Evolutionary conservation across 2,888 invertebrate species (phyloP).

Genomic region (Priocnemis perturbator): DNA sequence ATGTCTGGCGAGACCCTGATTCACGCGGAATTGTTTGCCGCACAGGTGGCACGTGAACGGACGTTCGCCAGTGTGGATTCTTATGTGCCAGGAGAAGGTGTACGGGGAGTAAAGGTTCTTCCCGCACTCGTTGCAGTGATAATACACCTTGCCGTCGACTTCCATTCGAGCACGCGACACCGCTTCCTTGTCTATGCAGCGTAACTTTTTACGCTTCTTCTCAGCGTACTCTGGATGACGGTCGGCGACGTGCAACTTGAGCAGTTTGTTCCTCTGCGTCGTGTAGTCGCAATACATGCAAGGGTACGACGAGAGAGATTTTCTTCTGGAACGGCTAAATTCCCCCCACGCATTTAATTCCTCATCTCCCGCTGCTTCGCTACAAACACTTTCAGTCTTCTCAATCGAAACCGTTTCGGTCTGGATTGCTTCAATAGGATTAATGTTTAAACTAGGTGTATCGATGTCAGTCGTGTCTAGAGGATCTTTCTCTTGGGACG

Average conservation of each 20-base stretch:
- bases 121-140: conserved; percentile 79
- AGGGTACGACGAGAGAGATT: conserved; percentile 32
- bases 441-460: neutral
- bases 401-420: too few relatives aligned
- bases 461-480: neutral
- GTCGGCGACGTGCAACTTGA: conserved; percentile 50
- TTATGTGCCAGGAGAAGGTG: conserved; percentile 79
- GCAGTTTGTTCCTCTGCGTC: conserved; percentile 47
- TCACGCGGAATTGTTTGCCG: conserved; percentile 82
- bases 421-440: neutral
- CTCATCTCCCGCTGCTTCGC: neutral
- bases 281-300: conserved; percentile 59
- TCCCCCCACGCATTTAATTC: neutral
- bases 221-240: conserved; percentile 47
- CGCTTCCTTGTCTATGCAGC: conserved; percentile 13
- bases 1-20: conserved; percentile 76
- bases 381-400: conserved; percentile 1
- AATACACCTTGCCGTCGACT: conserved; percentile 73
- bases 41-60: conserved; percentile 81
- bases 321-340: conserved; percentile 13
- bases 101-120: conserved; percentile 80
- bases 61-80: conserved; percentile 72
- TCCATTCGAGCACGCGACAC: too few relatives aligned
- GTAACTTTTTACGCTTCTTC: conserved; percentile 34
- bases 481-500: neutral